These are phyloP conservation scores for Bombylius major DNA, from an alignment of 2,888 invertebrate genomes.

Conservation along the genomic window DNA sequence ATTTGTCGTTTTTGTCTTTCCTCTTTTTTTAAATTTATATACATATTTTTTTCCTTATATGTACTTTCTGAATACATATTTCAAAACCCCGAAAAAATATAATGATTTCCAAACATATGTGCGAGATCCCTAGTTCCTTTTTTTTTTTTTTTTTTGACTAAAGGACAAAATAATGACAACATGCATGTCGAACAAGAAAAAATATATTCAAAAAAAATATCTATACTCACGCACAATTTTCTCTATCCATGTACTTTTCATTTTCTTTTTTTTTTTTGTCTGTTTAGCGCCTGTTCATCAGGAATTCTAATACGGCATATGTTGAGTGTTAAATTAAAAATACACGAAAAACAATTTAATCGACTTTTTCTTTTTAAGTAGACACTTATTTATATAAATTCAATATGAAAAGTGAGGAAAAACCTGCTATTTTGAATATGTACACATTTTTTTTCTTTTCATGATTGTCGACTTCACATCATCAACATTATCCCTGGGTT, in stretches of 20 bases:
- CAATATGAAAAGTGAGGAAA: no score
- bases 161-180: not conserved
- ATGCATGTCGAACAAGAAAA: not conserved
- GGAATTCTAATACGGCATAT: constrained; percentile 2
- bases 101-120: constrained; percentile 4
- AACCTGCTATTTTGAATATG: no score
- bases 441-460: no score
- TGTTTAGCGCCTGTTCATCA: not conserved
- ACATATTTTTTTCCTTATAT: not conserved
- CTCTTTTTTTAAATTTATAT: not conserved
- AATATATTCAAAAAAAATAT: not conserved
- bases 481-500: not conserved
- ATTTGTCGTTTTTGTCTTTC: not conserved
- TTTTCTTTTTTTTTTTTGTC: no score
- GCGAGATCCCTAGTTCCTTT: not conserved
- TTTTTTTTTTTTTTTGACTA: not conserved
- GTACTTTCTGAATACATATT: no score
- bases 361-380: no score
- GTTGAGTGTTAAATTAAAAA: not conserved
- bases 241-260: no score
- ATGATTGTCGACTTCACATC: no score
- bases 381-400: no score
- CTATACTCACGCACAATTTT: no score
- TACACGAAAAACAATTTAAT: not conserved
- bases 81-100: not conserved